Percentiles rank a stretch among this genome's conserved stretches.
These are phyloP conservation scores for Rhabdophis nuchalis DNA, from an alignment of 2,797 vertebrate genomes.

Conservation along the genomic window DNA sequence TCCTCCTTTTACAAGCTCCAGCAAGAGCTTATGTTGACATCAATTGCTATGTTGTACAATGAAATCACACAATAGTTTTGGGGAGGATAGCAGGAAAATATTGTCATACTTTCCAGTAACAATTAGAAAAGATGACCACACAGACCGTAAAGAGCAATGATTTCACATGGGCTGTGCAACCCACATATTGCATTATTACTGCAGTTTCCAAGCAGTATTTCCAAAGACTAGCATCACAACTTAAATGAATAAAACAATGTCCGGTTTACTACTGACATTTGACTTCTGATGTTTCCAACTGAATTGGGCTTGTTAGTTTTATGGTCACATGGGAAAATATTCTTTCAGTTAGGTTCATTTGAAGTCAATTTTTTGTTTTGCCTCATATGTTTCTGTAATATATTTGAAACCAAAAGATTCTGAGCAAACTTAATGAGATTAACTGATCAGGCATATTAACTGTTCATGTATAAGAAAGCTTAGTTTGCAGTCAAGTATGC, in stretches of 20 bases:
- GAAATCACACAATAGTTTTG: too few relatives aligned
- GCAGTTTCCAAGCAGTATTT: constrained; percentile 9
- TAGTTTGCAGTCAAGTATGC: constrained; percentile 5
- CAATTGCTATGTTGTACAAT: neutral
- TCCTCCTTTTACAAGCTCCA: neutral
- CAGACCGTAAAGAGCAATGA: neutral
- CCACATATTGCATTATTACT: constrained; percentile 11
- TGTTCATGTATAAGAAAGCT: constrained; percentile 10
- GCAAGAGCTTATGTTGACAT: neutral
- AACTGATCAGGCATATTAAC: neutral
- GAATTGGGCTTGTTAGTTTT: neutral
- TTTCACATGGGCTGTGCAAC: neutral
- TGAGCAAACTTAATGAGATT: neutral
- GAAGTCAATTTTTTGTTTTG: neutral
- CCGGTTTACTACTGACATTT: constrained; percentile 13
- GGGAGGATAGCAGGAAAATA: neutral
- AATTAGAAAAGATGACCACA: constrained; percentile 7
- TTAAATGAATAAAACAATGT: constrained; percentile 18
- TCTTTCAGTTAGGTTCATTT: neutral
- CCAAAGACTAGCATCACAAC: constrained; percentile 19
- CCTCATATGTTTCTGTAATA: neutral
- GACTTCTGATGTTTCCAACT: constrained; percentile 11
- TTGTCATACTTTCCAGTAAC: neutral
- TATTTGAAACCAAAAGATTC: neutral
- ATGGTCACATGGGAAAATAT: neutral